Evolutionary conservation across 2,797 vertebrate species (phyloP), one percentile per base, ranked within the genome.

Genomic region (Poecilia picta): DNA sequence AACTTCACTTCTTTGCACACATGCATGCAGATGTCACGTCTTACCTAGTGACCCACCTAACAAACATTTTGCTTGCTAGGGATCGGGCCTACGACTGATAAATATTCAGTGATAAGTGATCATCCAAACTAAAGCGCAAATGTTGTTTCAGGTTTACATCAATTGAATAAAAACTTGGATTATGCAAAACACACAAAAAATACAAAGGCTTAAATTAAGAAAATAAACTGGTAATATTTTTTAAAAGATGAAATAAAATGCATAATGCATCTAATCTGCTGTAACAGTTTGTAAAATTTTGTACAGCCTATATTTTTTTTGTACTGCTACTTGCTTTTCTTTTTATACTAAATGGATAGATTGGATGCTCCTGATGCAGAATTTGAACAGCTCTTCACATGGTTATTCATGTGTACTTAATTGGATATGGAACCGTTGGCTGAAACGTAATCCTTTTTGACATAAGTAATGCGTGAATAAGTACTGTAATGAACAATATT

Each of bases 401-500:
- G 73, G 59, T 77, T 81, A 77, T 72, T 75, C 76, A 81, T 31
- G 28, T 83, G 74, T 39, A 20, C 70, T 76, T 85, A 74, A 83
- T 78, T 86, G 41, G 55, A 78, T 59, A 59, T 70, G 12, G 77
- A 85, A 84, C 73, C 72, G 23, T 31, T 66, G 71, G 80, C 51
- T 68, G 72, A 84, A 83, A 88, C 5, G 0, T 83, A 83, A 85
- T 85, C 68, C 57, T 71, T 39, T 84, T 81, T 82, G 73, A 84
- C 74, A 82, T 80, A 82, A 73, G 47, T 36, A 77, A 75, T 45
- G 72, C 0, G 8, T 75, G 47, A 76, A 75, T 77, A 75, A 87
- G 77, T 72, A 53, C 39, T 83, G 64, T 81, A 86, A 85, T 86
- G 83, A 88, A 88, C 77, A 78, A 78, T 77, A 82, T 87, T 59